Conservation (phyloP, 2,113 vertebrate genomes). For the Tupaia tana region DNA sequence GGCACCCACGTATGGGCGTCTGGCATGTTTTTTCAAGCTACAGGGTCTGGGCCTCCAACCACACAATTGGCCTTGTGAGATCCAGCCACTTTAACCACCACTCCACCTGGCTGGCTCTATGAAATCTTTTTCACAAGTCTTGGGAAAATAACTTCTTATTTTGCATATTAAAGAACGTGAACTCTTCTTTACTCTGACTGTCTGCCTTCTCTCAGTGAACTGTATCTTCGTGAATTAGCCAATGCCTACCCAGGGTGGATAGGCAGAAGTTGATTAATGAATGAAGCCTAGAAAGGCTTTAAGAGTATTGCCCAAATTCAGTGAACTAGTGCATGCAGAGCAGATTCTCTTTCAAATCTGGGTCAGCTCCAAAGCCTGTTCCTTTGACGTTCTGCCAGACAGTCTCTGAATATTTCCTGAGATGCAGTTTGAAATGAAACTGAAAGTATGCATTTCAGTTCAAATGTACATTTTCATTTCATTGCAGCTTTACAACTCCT, state of each 20-base stretch:
- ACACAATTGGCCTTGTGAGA: too few relatives aligned
- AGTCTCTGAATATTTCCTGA: accelerated
- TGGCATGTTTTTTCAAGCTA: too few relatives aligned
- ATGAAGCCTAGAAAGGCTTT: neutral
- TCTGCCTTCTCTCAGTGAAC: too few relatives aligned
- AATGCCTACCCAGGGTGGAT: accelerated
- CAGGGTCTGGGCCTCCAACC: too few relatives aligned
- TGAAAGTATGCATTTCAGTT: neutral
- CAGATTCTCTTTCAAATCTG: neutral
- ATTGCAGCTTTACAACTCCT: slow-evolving; percentile 94
- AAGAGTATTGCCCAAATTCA: neutral
- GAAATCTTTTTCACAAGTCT: too few relatives aligned
- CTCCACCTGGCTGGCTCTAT: too few relatives aligned
- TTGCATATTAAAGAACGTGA: neutral
- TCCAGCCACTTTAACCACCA: too few relatives aligned
- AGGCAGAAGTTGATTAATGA: neutral
- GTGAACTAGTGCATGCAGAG: neutral
- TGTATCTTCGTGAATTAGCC: neutral
- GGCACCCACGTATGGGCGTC: too few relatives aligned
- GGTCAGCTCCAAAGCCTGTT: too few relatives aligned
- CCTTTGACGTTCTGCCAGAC: neutral
- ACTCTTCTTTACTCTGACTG: neutral
- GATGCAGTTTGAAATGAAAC: neutral
- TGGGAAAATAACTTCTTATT: neutral
- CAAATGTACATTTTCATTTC: neutral